Percentiles rank a stretch among this genome's conserved stretches.
Evolutionary conservation across 2,888 invertebrate genomes (phyloP).

Genomic region (Tineola bisselliella): DNA sequence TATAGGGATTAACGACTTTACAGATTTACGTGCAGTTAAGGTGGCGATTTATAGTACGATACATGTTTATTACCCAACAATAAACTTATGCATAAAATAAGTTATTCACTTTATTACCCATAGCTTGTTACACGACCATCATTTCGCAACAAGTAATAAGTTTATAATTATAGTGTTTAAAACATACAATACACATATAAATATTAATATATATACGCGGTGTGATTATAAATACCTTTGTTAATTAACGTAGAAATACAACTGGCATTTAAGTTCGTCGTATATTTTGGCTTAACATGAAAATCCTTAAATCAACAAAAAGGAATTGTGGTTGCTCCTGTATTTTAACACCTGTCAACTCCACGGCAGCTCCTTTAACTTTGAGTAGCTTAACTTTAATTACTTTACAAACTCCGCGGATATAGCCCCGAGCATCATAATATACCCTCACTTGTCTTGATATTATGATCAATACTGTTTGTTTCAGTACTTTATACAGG

Average conservation of each 20-base stretch:
- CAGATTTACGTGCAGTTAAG: conserved; percentile 6
- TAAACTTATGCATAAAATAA: conserved; percentile 8
- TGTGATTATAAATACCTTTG: not conserved
- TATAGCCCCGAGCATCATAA: conserved; percentile 2
- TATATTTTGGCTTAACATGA: not conserved
- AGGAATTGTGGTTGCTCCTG: conserved; percentile 21
- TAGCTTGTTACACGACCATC: not conserved
- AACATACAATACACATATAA: not conserved
- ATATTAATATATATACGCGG: not conserved
- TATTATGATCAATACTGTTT: not conserved
- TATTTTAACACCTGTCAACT: conserved; percentile 60
- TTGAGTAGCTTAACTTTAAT: conserved; percentile 57
- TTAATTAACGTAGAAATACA: not conserved
- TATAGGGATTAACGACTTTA: conserved; percentile 5
- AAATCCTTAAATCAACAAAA: not conserved
- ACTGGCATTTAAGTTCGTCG: not conserved
- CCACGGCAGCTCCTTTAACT: conserved; percentile 31
- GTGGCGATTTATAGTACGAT: conserved; percentile 6
- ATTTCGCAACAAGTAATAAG: not conserved
- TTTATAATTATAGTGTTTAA: not conserved
- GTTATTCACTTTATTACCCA: conserved; percentile 1
- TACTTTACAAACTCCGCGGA: conserved; percentile 44
- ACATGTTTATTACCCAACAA: conserved; percentile 1
- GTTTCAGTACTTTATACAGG: not conserved
- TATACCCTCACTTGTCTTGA: not conserved